These are phyloP conservation scores for Lasioglossum lativentre DNA, from an alignment of 2,888 invertebrate species.

Conservation along the genomic window DNA sequence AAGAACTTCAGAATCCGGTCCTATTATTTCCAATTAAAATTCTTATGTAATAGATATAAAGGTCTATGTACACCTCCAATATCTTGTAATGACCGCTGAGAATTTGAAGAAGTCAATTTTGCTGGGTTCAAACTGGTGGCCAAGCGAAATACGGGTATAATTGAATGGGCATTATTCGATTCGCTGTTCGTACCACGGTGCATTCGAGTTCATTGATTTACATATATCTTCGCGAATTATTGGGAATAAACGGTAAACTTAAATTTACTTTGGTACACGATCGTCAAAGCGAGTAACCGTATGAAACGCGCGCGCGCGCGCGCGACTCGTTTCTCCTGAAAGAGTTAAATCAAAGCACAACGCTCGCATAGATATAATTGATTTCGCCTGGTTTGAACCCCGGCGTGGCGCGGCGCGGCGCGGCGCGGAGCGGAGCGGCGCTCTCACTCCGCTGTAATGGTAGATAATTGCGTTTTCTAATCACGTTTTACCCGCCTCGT, in stretches of 20 bases:
- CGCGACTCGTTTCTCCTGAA: conserved; percentile 1
- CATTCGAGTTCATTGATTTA: neutral
- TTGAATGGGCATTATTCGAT: neutral
- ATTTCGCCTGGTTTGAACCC: conserved; percentile 12
- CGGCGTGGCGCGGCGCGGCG: neutral
- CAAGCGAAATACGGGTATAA: neutral
- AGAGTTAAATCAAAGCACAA: conserved; percentile 24
- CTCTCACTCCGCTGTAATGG: conserved; percentile 1
- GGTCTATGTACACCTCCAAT: too few species aligned
- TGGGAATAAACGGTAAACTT: neutral
- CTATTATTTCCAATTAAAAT: neutral
- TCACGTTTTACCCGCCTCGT: conserved; percentile 27
- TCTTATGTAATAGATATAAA: neutral
- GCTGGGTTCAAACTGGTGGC: neutral
- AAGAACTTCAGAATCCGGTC: too few species aligned
- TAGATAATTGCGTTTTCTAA: conserved; percentile 38
- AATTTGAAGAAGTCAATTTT: neutral
- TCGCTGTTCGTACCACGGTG: neutral
- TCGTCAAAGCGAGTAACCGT: neutral
- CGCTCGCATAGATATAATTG: conserved; percentile 27
- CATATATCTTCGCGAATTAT: neutral
- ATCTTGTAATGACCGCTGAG: too few species aligned
- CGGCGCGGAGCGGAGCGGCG: too few species aligned
- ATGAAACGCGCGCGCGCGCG: neutral
- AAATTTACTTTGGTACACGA: neutral